Conservation (phyloP, 1,140 invertebrate species). For the Meloidogyne floridensis region DNA sequence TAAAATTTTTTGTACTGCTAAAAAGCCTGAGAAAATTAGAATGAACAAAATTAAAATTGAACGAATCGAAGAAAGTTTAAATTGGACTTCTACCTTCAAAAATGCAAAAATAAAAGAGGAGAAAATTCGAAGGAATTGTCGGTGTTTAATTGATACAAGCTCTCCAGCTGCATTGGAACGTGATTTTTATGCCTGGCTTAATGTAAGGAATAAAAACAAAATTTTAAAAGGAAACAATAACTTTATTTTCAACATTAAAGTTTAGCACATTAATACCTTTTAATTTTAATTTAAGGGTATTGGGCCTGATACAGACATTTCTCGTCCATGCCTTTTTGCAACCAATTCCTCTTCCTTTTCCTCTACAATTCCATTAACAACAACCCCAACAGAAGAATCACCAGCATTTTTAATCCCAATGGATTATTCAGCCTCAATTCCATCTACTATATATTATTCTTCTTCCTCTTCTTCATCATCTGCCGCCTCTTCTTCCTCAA, state of each 20-base stretch:
- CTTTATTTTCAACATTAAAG: too few species aligned
- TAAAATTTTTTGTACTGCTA: too few species aligned
- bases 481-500: background rate
- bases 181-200: slow-evolving; percentile 62
- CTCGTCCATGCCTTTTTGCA: slow-evolving; percentile 10
- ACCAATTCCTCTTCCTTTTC: background rate
- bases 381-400: background rate
- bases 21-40: too few species aligned
- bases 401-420: background rate
- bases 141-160: slow-evolving; percentile 56
- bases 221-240: too few species aligned
- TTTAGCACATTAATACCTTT: too few species aligned
- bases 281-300: background rate
- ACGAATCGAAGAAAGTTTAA: background rate
- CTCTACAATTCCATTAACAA: background rate
- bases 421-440: background rate
- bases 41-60: background rate
- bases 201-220: too few species aligned
- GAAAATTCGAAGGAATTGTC: slow-evolving; percentile 25
- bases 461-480: background rate
- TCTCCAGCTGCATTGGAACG: slow-evolving; percentile 59
- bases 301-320: background rate
- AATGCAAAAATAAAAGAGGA: background rate
- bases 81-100: background rate
- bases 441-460: background rate